Conservation (phyloP, 2,797 vertebrate species). For the Halcyon chelicuti region DNA sequence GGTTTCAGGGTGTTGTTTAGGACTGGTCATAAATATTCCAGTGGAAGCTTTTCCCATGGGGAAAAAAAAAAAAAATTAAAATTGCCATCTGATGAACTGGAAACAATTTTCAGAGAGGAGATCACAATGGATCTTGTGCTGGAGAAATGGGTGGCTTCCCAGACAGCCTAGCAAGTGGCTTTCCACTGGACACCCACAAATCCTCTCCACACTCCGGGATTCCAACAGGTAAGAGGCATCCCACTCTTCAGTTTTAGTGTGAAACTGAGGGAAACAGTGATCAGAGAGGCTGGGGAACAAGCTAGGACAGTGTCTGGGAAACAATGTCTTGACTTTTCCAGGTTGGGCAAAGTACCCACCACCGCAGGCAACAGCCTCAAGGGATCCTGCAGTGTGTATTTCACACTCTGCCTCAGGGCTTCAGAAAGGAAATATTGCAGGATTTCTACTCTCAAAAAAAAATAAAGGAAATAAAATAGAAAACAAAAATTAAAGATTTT, state of each 20-base stretch:
- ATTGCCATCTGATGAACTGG: neutral
- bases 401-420: neutral
- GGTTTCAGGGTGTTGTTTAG: neutral
- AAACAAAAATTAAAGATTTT: no score
- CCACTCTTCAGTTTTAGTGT: neutral
- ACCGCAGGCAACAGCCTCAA: neutral
- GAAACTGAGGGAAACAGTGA: neutral
- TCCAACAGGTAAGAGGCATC: neutral
- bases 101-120: neutral
- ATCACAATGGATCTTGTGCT: neutral
- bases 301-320: accelerated
- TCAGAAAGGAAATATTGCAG: neutral
- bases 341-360: neutral
- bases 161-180: neutral
- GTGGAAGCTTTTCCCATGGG: neutral
- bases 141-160: neutral
- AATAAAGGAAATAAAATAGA: neutral
- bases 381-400: neutral
- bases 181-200: neutral
- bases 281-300: accelerated
- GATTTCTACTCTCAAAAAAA: neutral
- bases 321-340: neutral
- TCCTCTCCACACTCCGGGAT: neutral
- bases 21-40: neutral
- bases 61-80: neutral